Evolutionary conservation across 2,888 invertebrate genomes (phyloP).

Genomic region (Argyresthia goedartella): DNA sequence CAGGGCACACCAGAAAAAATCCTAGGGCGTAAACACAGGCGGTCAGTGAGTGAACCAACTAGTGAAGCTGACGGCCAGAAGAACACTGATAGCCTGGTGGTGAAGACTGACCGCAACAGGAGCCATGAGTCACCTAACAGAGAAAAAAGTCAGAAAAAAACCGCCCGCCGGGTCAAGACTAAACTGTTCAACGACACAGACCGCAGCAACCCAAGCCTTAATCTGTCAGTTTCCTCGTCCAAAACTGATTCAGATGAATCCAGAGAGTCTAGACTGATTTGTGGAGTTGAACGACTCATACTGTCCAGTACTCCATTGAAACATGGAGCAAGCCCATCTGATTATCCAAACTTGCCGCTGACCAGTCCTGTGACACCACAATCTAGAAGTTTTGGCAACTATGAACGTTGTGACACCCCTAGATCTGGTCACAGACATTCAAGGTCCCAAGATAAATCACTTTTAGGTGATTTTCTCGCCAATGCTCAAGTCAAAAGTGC

Average conservation of each 20-base stretch:
- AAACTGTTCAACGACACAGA: constrained; percentile 51
- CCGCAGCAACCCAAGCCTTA: constrained; percentile 15
- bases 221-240: constrained; percentile 29
- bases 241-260: constrained; percentile 22
- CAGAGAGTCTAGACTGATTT: constrained; percentile 38
- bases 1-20: constrained; percentile 50
- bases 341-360: constrained; percentile 27
- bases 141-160: constrained; percentile 29
- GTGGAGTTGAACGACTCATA: constrained; percentile 33
- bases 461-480: constrained; percentile 47
- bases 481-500: constrained; percentile 32
- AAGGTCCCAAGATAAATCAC: constrained; percentile 44
- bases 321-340: constrained; percentile 32
- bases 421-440: constrained; percentile 38
- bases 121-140: constrained; percentile 49
- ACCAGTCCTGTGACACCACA: constrained; percentile 46
- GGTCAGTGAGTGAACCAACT: constrained; percentile 53
- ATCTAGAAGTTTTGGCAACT: constrained; percentile 18
- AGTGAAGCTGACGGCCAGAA: constrained; percentile 32
- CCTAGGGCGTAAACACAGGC: constrained; percentile 36
- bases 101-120: constrained; percentile 28
- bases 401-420: constrained; percentile 52
- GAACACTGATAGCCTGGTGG: constrained; percentile 30
- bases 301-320: constrained; percentile 54
- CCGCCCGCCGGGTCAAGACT: constrained; percentile 47